These are phyloP conservation scores for Sarcophaga subvicina DNA, from an alignment of 2,888 invertebrate genomes.

Conservation along the genomic window DNA sequence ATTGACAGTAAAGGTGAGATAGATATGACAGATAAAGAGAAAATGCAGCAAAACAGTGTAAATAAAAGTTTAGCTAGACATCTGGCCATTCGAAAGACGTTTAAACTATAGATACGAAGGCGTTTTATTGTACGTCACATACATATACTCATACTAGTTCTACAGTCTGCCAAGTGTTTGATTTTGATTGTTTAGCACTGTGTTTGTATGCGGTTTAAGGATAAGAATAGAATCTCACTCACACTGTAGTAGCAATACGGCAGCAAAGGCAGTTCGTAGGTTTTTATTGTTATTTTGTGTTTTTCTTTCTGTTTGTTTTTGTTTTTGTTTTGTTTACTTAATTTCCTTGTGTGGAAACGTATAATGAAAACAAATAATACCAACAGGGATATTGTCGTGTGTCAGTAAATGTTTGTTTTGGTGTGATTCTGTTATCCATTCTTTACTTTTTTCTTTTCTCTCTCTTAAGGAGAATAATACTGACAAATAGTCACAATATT, in stretches of 20 bases:
- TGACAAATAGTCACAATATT: slow-evolving; percentile 48
- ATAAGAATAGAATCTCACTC: neutral
- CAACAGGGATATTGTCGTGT: slow-evolving; percentile 56
- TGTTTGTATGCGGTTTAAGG: slow-evolving; percentile 31
- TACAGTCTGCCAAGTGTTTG: neutral
- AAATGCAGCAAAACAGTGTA: neutral
- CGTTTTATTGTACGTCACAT: slow-evolving; percentile 9
- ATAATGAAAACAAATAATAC: slow-evolving; percentile 1
- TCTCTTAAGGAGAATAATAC: slow-evolving; percentile 1
- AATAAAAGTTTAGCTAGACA: slow-evolving; percentile 33
- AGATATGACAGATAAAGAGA: slow-evolving; percentile 38
- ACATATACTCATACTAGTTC: neutral
- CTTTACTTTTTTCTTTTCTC: neutral
- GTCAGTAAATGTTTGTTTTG: slow-evolving; percentile 51
- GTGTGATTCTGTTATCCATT: slow-evolving; percentile 30
- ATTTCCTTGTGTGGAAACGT: slow-evolving; percentile 42
- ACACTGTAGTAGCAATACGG: slow-evolving; percentile 49
- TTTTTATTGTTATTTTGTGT: neutral
- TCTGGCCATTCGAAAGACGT: slow-evolving; percentile 35
- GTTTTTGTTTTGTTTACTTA: slow-evolving; percentile 53
- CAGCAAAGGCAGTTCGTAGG: neutral
- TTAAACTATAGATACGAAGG: slow-evolving; percentile 18
- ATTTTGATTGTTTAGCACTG: slow-evolving; percentile 20
- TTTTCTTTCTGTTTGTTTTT: slow-evolving; percentile 2
- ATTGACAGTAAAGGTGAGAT: slow-evolving; percentile 35